Conservation (phyloP, 2,888 invertebrate species). For the Plemyria rubiginata region DNA sequence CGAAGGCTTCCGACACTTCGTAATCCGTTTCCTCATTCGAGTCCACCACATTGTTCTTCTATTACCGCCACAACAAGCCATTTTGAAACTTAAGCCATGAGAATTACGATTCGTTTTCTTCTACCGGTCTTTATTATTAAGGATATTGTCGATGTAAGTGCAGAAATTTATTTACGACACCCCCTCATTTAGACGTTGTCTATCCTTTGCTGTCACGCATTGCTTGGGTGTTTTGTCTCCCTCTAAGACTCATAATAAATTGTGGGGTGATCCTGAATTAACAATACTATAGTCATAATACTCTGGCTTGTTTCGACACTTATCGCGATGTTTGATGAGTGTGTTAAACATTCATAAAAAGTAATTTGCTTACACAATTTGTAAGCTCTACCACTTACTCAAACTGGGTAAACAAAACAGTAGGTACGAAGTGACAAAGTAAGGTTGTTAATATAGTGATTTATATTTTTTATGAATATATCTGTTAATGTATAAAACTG, state of each 20-base stretch:
- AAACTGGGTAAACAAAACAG: not conserved
- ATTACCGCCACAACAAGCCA: slow-evolving; percentile 41
- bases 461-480: no score
- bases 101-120: slow-evolving; percentile 43
- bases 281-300: slow-evolving; percentile 74
- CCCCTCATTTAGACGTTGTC: slow-evolving; percentile 70
- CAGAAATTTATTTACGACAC: slow-evolving; percentile 77
- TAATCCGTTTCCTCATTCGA: slow-evolving; percentile 70
- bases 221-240: slow-evolving; percentile 52
- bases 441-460: not conserved
- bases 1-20: slow-evolving; percentile 68
- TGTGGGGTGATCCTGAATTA: slow-evolving; percentile 74
- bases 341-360: slow-evolving; percentile 47
- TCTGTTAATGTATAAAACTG: no score
- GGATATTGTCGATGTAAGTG: slow-evolving; percentile 68
- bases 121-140: slow-evolving; percentile 48
- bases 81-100: slow-evolving; percentile 42
- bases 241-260: slow-evolving; percentile 65
- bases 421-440: not conserved
- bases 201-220: slow-evolving; percentile 57
- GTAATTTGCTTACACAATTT: slow-evolving; percentile 6
- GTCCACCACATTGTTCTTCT: slow-evolving; percentile 63
- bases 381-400: not conserved
- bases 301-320: slow-evolving; percentile 65
- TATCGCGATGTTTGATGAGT: slow-evolving; percentile 60